A percentile compares a stretch with the other conserved stretches of the same genome.
Evolutionary conservation across 2,888 invertebrate species (phyloP).

Genomic region (Lithophane socia): DNA sequence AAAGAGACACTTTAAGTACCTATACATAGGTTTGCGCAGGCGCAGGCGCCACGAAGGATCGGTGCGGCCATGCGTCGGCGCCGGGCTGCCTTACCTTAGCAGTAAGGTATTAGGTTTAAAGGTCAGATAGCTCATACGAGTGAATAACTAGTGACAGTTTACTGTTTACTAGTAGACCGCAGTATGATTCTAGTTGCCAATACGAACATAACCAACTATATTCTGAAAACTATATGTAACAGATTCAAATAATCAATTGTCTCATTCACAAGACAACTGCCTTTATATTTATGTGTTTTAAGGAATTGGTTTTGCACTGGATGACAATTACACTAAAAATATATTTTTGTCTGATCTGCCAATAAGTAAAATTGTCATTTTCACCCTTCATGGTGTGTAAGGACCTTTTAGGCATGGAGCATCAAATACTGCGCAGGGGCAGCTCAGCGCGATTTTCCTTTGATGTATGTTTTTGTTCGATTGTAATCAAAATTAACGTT

Average conservation of each 20-base stretch:
- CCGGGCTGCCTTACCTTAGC: conserved; percentile 55
- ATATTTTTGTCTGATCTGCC: not conserved
- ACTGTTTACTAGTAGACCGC: conserved; percentile 45
- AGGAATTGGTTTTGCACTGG: conserved; percentile 5
- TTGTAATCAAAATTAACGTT: conserved; percentile 33
- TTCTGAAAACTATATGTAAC: conserved; percentile 35
- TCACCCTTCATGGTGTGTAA: not conserved
- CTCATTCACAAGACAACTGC: conserved; percentile 1
- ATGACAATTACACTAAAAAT: conserved; percentile 2
- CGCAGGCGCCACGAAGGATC: conserved; percentile 55
- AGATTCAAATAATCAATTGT: conserved; percentile 27
- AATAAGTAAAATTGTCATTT: not conserved
- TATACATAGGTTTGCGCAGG: conserved; percentile 33
- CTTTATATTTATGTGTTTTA: not conserved
- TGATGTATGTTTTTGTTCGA: not conserved
- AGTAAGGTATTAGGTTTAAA: conserved; percentile 61
- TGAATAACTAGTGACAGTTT: conserved; percentile 57
- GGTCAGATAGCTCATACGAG: conserved; percentile 58
- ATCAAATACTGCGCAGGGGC: not conserved
- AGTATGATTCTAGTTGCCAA: conserved; percentile 37
- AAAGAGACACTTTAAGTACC: conserved; percentile 12
- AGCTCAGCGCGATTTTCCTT: conserved; percentile 1
- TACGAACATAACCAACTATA: not conserved
- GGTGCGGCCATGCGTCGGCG: conserved; percentile 51
- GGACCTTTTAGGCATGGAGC: not conserved